Base-by-base conservation (phyloP, 2,113 vertebrate species). In the Crotalus horridus region DNA sequence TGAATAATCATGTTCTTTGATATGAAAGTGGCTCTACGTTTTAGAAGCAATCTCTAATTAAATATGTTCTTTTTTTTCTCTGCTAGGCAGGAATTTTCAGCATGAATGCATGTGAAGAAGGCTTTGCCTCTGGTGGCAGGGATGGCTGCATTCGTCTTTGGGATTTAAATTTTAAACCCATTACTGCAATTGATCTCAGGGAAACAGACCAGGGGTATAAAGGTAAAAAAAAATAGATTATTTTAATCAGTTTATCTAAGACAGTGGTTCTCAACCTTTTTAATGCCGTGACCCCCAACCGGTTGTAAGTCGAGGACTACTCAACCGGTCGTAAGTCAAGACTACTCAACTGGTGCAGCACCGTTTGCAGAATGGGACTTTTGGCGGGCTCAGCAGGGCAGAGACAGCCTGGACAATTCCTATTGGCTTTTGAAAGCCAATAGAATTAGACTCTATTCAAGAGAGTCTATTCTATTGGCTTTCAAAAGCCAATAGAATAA, bases 111-210 rank as follows among this genome's bases (percentile, higher is more conserved):
- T 99, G 99, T 91, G 99, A 99, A 97, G 99, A 99, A 96, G 99
- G 99, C 86, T 99, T 99, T 96, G 99, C 99, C 96, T 99, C 99
- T 58, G 99, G 99, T 94, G 99, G 99, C 93, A 98, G 99, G 95
- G 99, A 99, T 93, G 99, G 99, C 95, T 99, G 99, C 86, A 98
- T 99, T 97, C 98, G 99, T 89, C 97, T 99, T 96, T 99, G 99
- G 99, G 99, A 99, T 98, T 98, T 99, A 98, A 99, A 98, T 98
- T 99, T 99, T 98, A 99, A 99, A 98, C 98, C 99, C 97, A 99
- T 99, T 98, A 99, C 99, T 97, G 98, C 99, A 98, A 99, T 99
- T 97, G 99, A 99, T 98, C 99, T 99, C 98, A 99, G 99, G 98
- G 99, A 99, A 98, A 99, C 99, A 95, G 99, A 99, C 96, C 99